Percentiles rank a stretch among this genome's conserved stretches.
These are phyloP conservation scores for Xestia sexstrigata DNA, from an alignment of 2,888 invertebrate species.

Conservation along the genomic window DNA sequence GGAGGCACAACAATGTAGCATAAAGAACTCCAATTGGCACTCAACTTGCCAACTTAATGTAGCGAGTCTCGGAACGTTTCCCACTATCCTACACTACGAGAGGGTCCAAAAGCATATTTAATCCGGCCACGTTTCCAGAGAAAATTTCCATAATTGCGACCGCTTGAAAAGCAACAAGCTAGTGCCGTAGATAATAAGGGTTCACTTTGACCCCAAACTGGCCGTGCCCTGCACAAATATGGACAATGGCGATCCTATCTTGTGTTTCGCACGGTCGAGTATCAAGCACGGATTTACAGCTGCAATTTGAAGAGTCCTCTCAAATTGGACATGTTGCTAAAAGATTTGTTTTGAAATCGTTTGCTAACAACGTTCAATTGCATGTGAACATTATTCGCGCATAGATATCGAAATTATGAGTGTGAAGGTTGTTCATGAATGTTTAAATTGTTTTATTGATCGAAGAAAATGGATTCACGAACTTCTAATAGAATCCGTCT, in stretches of 20 bases:
- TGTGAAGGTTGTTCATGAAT: slow-evolving; percentile 45
- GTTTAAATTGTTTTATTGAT: slow-evolving; percentile 45
- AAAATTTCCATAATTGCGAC: slow-evolving; percentile 78
- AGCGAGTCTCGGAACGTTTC: slow-evolving; percentile 36
- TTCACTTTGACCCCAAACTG: slow-evolving; percentile 80
- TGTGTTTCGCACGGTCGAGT: slow-evolving; percentile 81
- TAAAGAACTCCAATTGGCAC: slow-evolving; percentile 41
- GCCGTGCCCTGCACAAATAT: slow-evolving; percentile 80
- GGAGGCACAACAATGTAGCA: slow-evolving; percentile 34
- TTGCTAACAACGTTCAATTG: slow-evolving; percentile 48
- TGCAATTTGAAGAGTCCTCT: slow-evolving; percentile 72
- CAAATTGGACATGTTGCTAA: slow-evolving; percentile 67
- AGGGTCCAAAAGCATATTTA: slow-evolving; percentile 63
- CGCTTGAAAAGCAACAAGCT: slow-evolving; percentile 71
- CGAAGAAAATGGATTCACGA: slow-evolving; percentile 50
- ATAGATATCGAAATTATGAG: slow-evolving; percentile 50
- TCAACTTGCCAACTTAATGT: slow-evolving; percentile 52
- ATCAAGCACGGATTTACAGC: slow-evolving; percentile 73
- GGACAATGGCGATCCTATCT: slow-evolving; percentile 82
- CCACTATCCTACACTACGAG: slow-evolving; percentile 55
- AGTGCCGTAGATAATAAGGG: slow-evolving; percentile 80
- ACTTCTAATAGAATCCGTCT: slow-evolving; percentile 40
- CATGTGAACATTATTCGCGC: slow-evolving; percentile 47
- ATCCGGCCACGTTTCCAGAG: slow-evolving; percentile 65
- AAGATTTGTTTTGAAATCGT: slow-evolving; percentile 59